These are phyloP conservation scores for Tanypteryx hageni DNA, from an alignment of 2,888 invertebrate species.

Conservation along the genomic window DNA sequence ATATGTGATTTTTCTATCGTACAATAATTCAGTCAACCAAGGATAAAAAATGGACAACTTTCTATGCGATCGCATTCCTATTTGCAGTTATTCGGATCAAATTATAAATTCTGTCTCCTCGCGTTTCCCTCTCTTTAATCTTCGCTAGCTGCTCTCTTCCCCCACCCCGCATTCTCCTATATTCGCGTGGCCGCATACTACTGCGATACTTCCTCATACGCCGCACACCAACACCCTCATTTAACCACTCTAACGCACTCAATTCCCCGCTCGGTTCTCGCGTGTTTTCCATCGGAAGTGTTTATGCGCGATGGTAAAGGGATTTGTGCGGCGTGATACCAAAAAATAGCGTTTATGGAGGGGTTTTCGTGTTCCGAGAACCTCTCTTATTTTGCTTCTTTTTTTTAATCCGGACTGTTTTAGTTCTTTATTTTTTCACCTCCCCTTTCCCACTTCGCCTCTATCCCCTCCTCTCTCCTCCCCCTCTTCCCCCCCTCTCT, in stretches of 20 bases:
- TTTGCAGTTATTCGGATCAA: too few species aligned
- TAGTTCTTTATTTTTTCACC: not conserved
- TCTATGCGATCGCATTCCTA: too few species aligned
- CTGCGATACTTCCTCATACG: not conserved
- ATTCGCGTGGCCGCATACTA: too few species aligned
- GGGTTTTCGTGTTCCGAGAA: not conserved
- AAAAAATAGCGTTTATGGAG: constrained; percentile 31
- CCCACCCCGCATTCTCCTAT: too few species aligned
- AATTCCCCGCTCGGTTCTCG: not conserved
- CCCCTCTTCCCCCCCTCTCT: not conserved
- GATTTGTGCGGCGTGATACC: not conserved
- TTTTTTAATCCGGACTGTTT: not conserved
- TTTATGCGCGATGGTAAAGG: constrained; percentile 27
- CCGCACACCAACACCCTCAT: not conserved
- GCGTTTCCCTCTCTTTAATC: too few species aligned
- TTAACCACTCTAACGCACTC: not conserved
- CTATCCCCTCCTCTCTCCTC: not conserved
- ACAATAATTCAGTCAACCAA: too few species aligned
- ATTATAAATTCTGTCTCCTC: too few species aligned
- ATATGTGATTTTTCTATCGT: too few species aligned
- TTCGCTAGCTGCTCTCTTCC: too few species aligned
- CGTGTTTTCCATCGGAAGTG: constrained; percentile 23
- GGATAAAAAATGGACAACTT: too few species aligned
- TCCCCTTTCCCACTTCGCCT: not conserved
- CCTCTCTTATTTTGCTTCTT: not conserved